Percentiles rank a stretch among this genome's conserved stretches.
Conservation (phyloP, 2,113 vertebrate genomes). For the Peucedramus taeniatus region DNA sequence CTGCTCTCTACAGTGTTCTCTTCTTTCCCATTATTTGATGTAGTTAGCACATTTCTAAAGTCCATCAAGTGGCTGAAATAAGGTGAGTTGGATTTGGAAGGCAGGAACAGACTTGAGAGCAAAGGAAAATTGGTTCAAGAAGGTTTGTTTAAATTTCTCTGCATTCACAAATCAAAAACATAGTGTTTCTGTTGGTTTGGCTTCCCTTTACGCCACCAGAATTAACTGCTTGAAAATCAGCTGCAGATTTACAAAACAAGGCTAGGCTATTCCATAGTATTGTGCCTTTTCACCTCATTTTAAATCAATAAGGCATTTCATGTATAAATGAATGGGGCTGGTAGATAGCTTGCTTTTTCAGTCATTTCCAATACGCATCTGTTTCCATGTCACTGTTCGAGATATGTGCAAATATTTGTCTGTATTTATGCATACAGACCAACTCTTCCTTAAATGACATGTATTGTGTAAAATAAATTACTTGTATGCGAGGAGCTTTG, state of each 20-base stretch:
- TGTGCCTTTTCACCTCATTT: background rate
- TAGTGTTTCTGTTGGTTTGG: background rate
- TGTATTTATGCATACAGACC: background rate
- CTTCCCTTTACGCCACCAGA: background rate
- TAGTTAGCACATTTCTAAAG: background rate
- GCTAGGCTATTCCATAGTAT: background rate
- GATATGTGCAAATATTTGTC: background rate
- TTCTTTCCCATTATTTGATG: background rate
- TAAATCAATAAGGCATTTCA: background rate
- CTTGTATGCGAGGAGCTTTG: background rate
- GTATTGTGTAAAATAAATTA: background rate
- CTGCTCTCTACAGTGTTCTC: background rate
- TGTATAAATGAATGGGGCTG: background rate
- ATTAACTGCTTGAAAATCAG: background rate
- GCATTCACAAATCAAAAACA: background rate
- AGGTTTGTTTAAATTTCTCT: background rate
- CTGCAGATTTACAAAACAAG: background rate
- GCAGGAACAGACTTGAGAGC: background rate
- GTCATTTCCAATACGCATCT: background rate
- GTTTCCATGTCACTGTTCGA: background rate
- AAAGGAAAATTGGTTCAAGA: background rate
- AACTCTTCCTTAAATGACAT: background rate
- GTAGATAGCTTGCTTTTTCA: background rate
- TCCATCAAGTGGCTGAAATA: background rate
- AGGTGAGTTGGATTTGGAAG: background rate